A percentile compares a stretch with the other conserved stretches of the same genome.
These are phyloP conservation scores for Chloroceryle inda DNA, from an alignment of 2,797 vertebrate species.

Conservation along the genomic window DNA sequence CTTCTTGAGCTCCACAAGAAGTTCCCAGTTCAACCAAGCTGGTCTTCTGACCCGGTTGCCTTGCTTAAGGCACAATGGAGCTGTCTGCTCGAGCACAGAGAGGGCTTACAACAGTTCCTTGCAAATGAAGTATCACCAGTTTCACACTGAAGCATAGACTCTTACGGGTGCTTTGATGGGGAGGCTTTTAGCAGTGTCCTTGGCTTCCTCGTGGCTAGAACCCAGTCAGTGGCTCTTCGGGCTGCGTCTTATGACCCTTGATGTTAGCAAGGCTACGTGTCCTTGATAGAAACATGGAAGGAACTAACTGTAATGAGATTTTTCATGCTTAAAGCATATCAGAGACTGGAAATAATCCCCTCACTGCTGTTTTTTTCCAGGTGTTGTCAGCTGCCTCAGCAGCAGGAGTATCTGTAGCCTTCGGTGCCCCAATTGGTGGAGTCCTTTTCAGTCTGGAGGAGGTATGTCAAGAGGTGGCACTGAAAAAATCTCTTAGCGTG, in stretches of 20 bases:
- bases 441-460: slow-evolving; percentile 99
- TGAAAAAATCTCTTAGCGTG: not conserved
- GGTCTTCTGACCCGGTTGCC: not conserved
- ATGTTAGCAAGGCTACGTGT: not conserved
- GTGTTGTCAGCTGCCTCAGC: slow-evolving; percentile 97
- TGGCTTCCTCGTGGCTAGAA: not conserved
- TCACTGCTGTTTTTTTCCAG: slow-evolving; percentile 74
- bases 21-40: not conserved
- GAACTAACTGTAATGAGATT: not conserved
- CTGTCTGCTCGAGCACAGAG: not conserved
- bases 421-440: slow-evolving; percentile 97
- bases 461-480: slow-evolving; percentile 78
- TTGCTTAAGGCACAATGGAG: not conserved
- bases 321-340: not conserved
- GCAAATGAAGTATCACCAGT: not conserved
- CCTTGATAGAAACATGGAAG: not conserved
- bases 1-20: not conserved
- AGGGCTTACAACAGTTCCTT: not conserved
- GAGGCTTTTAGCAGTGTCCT: not conserved
- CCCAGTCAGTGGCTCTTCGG: not conserved
- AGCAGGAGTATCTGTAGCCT: slow-evolving; percentile 97
- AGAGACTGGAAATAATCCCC: not conserved
- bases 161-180: not conserved
- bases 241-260: not conserved
- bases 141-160: not conserved